Conservation (phyloP, 2,888 invertebrate species). For the Drosophila ezoana region DNA sequence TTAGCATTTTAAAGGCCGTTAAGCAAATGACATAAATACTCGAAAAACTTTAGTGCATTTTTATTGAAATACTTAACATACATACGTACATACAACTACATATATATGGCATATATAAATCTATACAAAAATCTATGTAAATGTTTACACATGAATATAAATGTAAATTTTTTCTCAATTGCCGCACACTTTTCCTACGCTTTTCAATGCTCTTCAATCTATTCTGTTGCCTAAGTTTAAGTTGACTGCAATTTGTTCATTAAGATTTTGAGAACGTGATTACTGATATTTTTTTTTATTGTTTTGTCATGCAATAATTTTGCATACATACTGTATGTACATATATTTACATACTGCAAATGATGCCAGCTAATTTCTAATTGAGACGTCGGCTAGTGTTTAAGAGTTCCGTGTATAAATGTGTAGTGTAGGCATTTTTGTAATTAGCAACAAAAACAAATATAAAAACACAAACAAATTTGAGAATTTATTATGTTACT, state of each 20-base stretch:
- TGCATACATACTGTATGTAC: constrained; percentile 12
- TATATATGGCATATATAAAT: constrained; percentile 25
- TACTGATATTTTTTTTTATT: constrained; percentile 67
- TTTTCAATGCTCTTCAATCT: constrained; percentile 45
- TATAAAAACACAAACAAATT: constrained; percentile 54
- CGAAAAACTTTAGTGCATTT: constrained; percentile 77
- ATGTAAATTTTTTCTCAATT: constrained; percentile 63
- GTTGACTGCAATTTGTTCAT: constrained; percentile 60
- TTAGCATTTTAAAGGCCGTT: constrained; percentile 63
- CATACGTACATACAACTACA: constrained; percentile 32
- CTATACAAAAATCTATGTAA: constrained; percentile 28
- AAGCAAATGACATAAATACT: constrained; percentile 74
- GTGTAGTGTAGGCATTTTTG: constrained; percentile 77
- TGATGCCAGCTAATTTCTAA: constrained; percentile 69
- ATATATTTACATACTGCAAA: constrained; percentile 31
- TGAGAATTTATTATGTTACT: constrained; percentile 74
- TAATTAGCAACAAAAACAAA: constrained; percentile 66
- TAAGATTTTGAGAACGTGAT: constrained; percentile 57
- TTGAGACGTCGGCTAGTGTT: constrained; percentile 66
- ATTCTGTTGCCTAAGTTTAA: constrained; percentile 79
- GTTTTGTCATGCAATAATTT: constrained; percentile 53
- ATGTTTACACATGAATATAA: constrained; percentile 24
- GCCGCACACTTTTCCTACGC: constrained; percentile 73
- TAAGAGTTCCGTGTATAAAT: constrained; percentile 72
- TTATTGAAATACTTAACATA: constrained; percentile 60